phyloP scores from a whole-genome alignment of 2,888 invertebrate genomes.

The Sturmia bella region DNA sequence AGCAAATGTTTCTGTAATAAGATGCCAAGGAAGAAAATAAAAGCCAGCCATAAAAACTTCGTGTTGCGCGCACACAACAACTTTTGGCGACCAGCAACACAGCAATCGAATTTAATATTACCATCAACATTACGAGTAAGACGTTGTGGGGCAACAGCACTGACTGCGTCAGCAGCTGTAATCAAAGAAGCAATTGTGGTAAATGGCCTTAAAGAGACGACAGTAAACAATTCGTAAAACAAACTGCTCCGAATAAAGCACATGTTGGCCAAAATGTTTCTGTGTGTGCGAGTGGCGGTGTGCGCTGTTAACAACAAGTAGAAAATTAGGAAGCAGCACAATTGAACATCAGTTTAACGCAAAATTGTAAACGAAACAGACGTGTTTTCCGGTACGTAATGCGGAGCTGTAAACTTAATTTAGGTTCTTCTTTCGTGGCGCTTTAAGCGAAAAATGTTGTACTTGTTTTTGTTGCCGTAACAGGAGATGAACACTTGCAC shows the following conservation, averaged over 20 bases:
- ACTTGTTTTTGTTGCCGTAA: neutral
- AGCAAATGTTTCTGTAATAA: constrained; percentile 25
- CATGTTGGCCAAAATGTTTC: neutral
- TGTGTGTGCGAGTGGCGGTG: neutral
- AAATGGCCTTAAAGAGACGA: constrained; percentile 23
- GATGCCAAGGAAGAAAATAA: neutral
- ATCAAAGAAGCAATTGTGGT: constrained; percentile 34
- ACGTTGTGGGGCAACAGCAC: constrained; percentile 9
- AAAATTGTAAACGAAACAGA: constrained; percentile 62
- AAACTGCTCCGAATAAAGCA: constrained; percentile 21
- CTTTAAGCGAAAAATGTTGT: constrained; percentile 6
- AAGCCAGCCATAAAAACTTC: constrained; percentile 15
- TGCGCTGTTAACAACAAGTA: constrained; percentile 67
- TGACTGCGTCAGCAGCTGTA: constrained; percentile 1
- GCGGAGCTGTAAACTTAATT: neutral
- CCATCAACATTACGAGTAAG: constrained; percentile 16
- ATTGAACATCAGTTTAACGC: constrained; percentile 63
- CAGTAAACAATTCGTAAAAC: constrained; percentile 15
- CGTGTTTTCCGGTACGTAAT: constrained; percentile 36
- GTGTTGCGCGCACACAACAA: constrained; percentile 7
- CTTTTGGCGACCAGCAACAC: neutral
- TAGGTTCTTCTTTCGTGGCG: neutral
- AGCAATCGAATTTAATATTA: constrained; percentile 20
- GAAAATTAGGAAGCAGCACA: constrained; percentile 64
- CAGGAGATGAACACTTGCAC: neutral